Percentiles rank a stretch among this genome's conserved stretches.
These are phyloP conservation scores for Dendrolimus houi DNA, from an alignment of 2,888 invertebrate species.

Conservation along the genomic window DNA sequence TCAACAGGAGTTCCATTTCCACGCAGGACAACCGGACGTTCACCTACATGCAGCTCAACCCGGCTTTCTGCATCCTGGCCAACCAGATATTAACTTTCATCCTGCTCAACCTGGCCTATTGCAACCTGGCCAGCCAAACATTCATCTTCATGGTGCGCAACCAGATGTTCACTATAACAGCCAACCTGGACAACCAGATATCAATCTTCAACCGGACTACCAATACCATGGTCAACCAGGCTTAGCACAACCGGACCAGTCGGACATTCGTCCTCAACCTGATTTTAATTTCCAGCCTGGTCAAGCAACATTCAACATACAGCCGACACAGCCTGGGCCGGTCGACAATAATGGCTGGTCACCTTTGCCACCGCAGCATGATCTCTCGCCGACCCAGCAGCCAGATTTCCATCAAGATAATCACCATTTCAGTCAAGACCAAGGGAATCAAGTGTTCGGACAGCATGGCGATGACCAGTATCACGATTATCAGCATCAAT, in stretches of 20 bases:
- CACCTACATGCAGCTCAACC: slow-evolving; percentile 8
- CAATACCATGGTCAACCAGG: slow-evolving; percentile 9
- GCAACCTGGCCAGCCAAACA: slow-evolving; percentile 3
- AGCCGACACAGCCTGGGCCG: slow-evolving; percentile 15
- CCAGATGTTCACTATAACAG: slow-evolving; percentile 3
- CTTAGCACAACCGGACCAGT: slow-evolving; percentile 6
- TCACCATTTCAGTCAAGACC: slow-evolving; percentile 49
- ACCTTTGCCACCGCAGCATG: slow-evolving; percentile 48
- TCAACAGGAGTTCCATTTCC: slow-evolving; percentile 7
- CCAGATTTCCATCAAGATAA: slow-evolving; percentile 33
- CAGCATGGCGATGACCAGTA: slow-evolving; percentile 51
- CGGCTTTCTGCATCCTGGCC: slow-evolving; percentile 7
- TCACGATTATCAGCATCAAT: slow-evolving; percentile 48
- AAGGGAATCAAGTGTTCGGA: slow-evolving; percentile 56
- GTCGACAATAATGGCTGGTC: slow-evolving; percentile 64
- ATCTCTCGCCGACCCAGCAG: slow-evolving; percentile 21
- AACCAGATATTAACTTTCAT: slow-evolving; percentile 3
- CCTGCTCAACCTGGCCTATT: slow-evolving; percentile 1
- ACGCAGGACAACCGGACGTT: slow-evolving; percentile 8
- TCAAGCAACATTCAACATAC: slow-evolving; percentile 3
- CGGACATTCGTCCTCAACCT: neutral
- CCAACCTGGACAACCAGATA: slow-evolving; percentile 12
- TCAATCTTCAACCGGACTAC: slow-evolving; percentile 7
- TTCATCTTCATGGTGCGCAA: slow-evolving; percentile 3
- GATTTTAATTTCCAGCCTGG: slow-evolving; percentile 4